Conservation (phyloP, 2,113 vertebrate species). For the Emydocephalus ijimae region DNA sequence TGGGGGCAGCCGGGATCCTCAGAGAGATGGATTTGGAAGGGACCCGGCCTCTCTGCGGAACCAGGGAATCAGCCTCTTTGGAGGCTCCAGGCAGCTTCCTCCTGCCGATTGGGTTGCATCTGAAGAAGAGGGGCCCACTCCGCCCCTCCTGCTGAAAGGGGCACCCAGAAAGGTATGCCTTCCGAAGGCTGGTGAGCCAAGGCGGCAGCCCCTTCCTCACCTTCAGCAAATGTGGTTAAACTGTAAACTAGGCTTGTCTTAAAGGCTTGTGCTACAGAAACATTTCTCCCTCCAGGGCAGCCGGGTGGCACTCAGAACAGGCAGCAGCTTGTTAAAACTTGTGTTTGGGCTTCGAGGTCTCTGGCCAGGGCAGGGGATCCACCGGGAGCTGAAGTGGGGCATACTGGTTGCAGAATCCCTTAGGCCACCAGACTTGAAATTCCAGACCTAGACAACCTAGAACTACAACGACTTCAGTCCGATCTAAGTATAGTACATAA, state of each 20-base stretch:
- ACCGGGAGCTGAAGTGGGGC: rapidly evolving
- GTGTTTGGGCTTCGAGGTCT: background rate
- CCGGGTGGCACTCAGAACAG: background rate
- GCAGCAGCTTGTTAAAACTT: constrained; percentile 9
- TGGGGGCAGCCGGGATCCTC: background rate
- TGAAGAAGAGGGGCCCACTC: background rate
- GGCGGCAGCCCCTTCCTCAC: background rate
- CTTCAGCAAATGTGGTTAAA: constrained; percentile 9
- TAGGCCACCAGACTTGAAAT: no score
- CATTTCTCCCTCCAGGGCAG: constrained; percentile 8
- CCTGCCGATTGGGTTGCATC: background rate
- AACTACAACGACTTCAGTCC: no score
- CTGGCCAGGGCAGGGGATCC: background rate
- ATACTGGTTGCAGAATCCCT: no score
- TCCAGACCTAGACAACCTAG: no score
- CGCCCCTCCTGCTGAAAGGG: background rate
- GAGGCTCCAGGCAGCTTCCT: background rate
- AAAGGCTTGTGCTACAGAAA: background rate
- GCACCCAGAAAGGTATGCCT: background rate
- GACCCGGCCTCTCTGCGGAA: background rate
- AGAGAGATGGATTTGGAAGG: background rate
- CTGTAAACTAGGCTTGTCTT: background rate
- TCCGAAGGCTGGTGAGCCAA: no score
- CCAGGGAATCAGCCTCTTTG: background rate
- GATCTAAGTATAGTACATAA: no score